These are phyloP conservation scores for Sebastes matsubarae DNA, from an alignment of 2,797 vertebrate species.

Conservation along the genomic window DNA sequence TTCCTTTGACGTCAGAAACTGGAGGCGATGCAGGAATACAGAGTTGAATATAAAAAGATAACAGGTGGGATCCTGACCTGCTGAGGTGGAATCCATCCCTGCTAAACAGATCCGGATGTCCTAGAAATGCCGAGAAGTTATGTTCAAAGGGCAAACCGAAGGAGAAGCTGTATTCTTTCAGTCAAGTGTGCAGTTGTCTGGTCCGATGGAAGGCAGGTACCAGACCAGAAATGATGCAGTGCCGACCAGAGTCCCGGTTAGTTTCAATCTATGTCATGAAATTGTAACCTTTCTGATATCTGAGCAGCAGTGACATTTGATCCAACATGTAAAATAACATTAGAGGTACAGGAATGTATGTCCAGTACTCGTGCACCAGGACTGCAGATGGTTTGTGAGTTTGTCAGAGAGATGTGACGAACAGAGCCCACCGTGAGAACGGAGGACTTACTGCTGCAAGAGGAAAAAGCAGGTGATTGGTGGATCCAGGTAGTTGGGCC, in stretches of 20 bases:
- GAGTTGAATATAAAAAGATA: background rate
- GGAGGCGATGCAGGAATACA: background rate
- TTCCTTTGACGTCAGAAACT: background rate
- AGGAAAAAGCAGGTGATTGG: background rate
- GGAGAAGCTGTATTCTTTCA: background rate
- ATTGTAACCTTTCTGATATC: background rate
- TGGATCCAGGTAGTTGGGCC: background rate
- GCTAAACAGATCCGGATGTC: background rate
- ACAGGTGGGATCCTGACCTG: background rate
- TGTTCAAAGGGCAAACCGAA: background rate
- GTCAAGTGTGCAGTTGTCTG: background rate
- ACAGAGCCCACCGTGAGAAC: background rate
- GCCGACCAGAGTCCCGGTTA: background rate
- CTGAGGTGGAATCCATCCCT: background rate
- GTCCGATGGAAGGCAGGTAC: background rate
- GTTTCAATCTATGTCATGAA: background rate
- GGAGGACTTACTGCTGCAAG: background rate
- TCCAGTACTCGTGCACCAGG: background rate
- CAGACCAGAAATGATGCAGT: background rate
- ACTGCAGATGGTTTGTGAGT: background rate
- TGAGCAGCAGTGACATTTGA: background rate
- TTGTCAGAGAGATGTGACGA: background rate
- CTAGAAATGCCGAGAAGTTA: background rate
- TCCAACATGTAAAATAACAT: background rate
- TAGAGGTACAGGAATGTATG: background rate